A percentile compares a stretch with the other conserved stretches of the same genome.
phyloP scores from a whole-genome alignment of 2,113 vertebrate genomes.

The Eurypyga helias region DNA sequence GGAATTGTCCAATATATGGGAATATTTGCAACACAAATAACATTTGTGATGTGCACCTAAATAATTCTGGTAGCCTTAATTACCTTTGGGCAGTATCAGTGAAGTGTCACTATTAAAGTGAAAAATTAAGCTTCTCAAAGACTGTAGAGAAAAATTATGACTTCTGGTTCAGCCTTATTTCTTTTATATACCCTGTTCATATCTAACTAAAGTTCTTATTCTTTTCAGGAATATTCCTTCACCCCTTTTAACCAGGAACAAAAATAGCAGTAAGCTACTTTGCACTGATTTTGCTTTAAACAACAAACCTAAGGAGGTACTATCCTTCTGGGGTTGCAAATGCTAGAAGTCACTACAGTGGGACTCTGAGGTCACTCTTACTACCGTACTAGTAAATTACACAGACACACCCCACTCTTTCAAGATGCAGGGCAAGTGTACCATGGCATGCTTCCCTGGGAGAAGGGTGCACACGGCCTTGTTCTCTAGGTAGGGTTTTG shows the following conservation, averaged over 20 bases:
- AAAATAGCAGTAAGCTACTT: background rate
- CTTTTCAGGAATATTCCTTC: background rate
- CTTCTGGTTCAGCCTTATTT: background rate
- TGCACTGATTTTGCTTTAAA: background rate
- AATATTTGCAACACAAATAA: background rate
- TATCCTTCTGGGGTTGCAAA: background rate
- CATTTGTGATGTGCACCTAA: background rate
- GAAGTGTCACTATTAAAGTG: background rate
- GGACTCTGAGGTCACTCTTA: background rate
- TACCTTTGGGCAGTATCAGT: background rate
- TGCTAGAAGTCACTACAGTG: background rate
- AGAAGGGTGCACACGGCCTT: background rate
- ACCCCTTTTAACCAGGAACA: background rate
- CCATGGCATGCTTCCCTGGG: background rate
- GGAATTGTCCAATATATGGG: background rate
- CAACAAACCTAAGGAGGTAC: background rate
- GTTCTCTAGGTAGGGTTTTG: background rate
- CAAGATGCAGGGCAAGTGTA: background rate
- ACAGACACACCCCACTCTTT: background rate
- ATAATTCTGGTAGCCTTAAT: background rate
- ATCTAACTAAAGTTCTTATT: background rate
- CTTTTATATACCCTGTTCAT: background rate
- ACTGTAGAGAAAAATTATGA: background rate
- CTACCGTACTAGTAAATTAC: fast-evolving
- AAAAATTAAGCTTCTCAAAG: background rate